Base-by-base conservation (phyloP, 2,797 vertebrate species). In the Loris lydekkerianus region DNA sequence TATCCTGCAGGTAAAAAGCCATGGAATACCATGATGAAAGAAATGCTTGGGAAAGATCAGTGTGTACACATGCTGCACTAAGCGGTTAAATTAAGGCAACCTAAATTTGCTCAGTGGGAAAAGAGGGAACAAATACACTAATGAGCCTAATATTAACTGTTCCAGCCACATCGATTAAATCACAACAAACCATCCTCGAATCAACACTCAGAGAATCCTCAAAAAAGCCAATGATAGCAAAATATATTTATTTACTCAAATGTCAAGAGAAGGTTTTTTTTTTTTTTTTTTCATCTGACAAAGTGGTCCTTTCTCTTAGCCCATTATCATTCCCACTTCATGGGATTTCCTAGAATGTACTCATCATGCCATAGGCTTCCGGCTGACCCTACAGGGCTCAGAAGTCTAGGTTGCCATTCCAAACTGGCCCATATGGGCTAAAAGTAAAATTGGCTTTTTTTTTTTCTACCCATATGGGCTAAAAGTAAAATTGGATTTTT, bases 31-130 rank as follows among this genome's bases (percentile, higher is more conserved):
- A 70, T n/a, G 40, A 77, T 49, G 58, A 46, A 78, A 82, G 70
- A 49, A 78, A 53, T 25, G 15, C 17, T 73, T 63, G 49, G 93
- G 37, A 77, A 67, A 89, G 67, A 83, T 84, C 5, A 34, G 46
- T 77, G 69, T 70, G 27, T 60, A 78, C 5, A 17, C 27, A 40
- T 46, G 49, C 86, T 40, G 4, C 17, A 37, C 61, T 88, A 78
- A 69, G 56, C 60, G 37, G 37, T 86, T 72, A 78, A 89, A 80
- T 61, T 60, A 49, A 46, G 14, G 63, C 25, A 77, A 91, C 67
- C 40, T 84, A 60, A 84, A 85, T 84, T 53, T 85, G 25, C 89
- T 86, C 77, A 31, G 60, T 63, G 91, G 91, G 78, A 90, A 82
- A 88, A 93, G 78, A 94, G 65, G 88, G 31, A 93, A 73, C 53